These are phyloP conservation scores for Tragopan temminckii DNA, from an alignment of 2,797 vertebrate genomes.

Conservation along the genomic window DNA sequence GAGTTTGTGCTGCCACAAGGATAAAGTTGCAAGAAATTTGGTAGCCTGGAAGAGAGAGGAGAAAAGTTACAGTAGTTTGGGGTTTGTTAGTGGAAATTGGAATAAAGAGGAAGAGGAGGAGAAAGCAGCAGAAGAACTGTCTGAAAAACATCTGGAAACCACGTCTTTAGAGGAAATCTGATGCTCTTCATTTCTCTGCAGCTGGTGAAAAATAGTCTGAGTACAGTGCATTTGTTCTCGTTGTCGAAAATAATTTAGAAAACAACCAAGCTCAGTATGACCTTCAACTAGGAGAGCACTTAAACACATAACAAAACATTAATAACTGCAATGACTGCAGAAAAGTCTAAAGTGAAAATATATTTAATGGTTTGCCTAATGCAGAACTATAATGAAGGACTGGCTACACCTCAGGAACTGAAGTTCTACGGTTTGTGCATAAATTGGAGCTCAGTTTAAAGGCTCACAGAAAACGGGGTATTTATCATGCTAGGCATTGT, in stretches of 20 bases:
- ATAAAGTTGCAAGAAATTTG: neutral
- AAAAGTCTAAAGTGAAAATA: neutral
- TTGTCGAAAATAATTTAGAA: neutral
- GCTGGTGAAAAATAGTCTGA: neutral
- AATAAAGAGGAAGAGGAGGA: neutral
- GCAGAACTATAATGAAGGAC: neutral
- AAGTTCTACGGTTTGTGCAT: neutral
- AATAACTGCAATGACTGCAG: neutral
- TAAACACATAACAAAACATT: neutral
- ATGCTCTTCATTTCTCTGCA: neutral
- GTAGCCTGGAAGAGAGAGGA: neutral
- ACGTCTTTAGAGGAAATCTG: neutral
- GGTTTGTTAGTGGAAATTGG: neutral
- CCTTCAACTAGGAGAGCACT: neutral
- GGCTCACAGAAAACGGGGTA: neutral
- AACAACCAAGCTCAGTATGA: neutral
- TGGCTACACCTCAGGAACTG: neutral
- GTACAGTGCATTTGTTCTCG: neutral
- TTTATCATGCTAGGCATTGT: neutral
- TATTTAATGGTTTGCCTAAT: neutral
- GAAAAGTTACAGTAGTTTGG: neutral
- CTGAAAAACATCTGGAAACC: neutral
- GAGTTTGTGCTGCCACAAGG: neutral
- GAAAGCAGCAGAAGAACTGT: neutral
- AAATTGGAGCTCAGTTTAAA: constrained; percentile 5